Base-by-base conservation (phyloP, 2,888 invertebrate species). In the Zonitis immaculata region DNA sequence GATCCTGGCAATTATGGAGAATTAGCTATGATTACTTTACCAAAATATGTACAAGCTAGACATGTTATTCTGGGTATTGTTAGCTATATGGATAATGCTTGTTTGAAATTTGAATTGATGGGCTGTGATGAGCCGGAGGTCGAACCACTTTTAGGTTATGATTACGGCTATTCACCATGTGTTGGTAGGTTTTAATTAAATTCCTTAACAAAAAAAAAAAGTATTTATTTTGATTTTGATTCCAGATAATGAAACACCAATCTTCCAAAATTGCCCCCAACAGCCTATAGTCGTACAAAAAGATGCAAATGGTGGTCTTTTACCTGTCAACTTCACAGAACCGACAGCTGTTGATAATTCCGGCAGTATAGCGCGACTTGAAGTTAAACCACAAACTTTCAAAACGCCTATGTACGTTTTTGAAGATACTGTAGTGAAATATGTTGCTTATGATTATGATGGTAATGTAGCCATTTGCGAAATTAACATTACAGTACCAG, bases 1-100 rank as follows among this genome's bases (percentile, higher is more conserved):
- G 94, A 95, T 73, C 94, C 95, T n/a, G 94, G 94, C 67, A 92
- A 96, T 75, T 97, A 95, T 70, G 96, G 96, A 49, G 95, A 95
- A 79, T 77, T 97, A 50, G 95, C 96, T 1, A 95, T 95, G 89
- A 95, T 97, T 59, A 93, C 94, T 0, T 73, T 97, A 48, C 95
- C 95, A 0, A 92, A 94, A 74, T 95, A 91, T 65, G 92, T 97
- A 0, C 89, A 92, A 76, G 95, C 95, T 1, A 82, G 95, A 69
- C 95, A 94, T 72, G 92, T 96, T 7, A 94, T 95, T 68, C 79
- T 97, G 64, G 80, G 95, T 50, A 95, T 97, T 65, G 94, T 96
- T 0, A 95, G 95, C 71, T 96, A 95, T 70, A 94, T 95, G 88
- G 94, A 94, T 65, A 95, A 95, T 68, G 95, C 95, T 48, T 97